Conservation (phyloP, 2,888 invertebrate species). For the Incurvaria masculella region DNA sequence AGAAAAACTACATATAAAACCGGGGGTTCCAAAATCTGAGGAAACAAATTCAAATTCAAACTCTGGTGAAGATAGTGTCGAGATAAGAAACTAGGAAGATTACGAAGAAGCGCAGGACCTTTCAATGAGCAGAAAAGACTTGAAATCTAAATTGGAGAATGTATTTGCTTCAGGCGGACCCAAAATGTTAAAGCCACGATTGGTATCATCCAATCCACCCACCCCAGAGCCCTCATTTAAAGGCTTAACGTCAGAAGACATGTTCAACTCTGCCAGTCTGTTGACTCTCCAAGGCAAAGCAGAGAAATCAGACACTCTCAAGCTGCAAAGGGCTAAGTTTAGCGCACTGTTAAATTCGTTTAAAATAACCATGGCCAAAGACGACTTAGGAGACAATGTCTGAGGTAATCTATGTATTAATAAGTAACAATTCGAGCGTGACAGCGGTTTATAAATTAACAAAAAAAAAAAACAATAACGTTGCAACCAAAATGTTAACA, state of each 20-base stretch:
- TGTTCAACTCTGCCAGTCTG: background rate
- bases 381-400: too few relatives aligned
- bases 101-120: constrained; percentile 26
- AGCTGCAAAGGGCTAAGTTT: constrained; percentile 41
- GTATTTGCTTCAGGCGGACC: constrained; percentile 35
- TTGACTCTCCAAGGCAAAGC: constrained; percentile 36
- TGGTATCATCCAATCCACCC: constrained; percentile 38
- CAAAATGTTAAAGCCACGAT: constrained; percentile 29
- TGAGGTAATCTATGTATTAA: too few relatives aligned
- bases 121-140: constrained; percentile 34
- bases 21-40: background rate
- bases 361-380: constrained; percentile 36
- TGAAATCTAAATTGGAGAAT: constrained; percentile 41
- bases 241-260: constrained; percentile 25
- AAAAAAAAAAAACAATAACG: too few relatives aligned
- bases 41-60: constrained; percentile 29
- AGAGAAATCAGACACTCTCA: constrained; percentile 46
- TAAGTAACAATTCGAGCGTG: too few relatives aligned
- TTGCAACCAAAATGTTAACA: too few relatives aligned
- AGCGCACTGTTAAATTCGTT: constrained; percentile 45
- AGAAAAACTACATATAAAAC: background rate
- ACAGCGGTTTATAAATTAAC: too few relatives aligned
- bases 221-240: constrained; percentile 38
- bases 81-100: constrained; percentile 12
- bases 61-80: constrained; percentile 20